phyloP scores from a whole-genome alignment of 2,797 vertebrate genomes.

The Podarcis siculus region DNA sequence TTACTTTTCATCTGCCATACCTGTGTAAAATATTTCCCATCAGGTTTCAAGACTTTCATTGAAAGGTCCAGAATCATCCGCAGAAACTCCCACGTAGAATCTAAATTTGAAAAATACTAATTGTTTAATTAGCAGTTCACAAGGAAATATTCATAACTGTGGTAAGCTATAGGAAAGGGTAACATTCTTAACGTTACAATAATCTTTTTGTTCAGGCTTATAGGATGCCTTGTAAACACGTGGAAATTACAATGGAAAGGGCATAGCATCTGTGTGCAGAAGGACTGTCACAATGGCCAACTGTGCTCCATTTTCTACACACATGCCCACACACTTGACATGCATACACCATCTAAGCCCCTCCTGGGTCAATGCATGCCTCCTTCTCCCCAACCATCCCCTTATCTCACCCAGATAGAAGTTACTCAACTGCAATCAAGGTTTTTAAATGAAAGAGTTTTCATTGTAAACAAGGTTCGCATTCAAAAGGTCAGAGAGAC shows the following conservation, averaged over 20 bases:
- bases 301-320: not conserved
- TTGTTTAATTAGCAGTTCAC: not conserved
- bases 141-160: not conserved
- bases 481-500: slow-evolving; percentile 3
- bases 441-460: not conserved
- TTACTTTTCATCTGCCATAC: slow-evolving; percentile 69
- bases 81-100: slow-evolving; percentile 97
- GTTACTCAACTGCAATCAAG: not conserved
- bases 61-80: slow-evolving; percentile 96
- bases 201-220: not conserved
- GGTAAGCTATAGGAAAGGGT: not conserved
- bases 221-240: not conserved
- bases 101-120: slow-evolving; percentile 70
- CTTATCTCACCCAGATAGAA: not conserved
- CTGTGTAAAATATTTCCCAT: slow-evolving; percentile 98
- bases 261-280: not conserved
- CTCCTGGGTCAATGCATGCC: not conserved
- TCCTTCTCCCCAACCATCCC: not conserved
- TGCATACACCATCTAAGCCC: not conserved
- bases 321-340: not conserved
- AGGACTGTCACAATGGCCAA: not conserved
- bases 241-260: not conserved
- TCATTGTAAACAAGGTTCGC: not conserved
- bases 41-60: slow-evolving; percentile 92
- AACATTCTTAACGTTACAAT: not conserved